Evolutionary conservation across 2,113 vertebrate species (phyloP).

Genomic region (Oriolus oriolus): DNA sequence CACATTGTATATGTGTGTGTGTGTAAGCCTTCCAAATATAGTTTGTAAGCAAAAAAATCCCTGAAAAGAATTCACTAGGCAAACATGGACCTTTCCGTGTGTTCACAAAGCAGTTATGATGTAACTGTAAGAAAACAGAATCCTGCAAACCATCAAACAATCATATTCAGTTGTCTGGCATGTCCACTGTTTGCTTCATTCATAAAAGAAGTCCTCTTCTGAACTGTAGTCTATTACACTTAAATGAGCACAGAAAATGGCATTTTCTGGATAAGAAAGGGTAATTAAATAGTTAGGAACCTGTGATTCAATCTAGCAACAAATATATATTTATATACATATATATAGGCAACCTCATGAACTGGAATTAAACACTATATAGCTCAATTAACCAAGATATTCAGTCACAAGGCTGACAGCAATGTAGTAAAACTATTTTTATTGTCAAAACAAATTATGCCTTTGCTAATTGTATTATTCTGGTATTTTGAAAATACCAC

Average conservation of each 20-base stretch:
- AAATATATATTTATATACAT: not conserved
- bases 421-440: not conserved
- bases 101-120: not conserved
- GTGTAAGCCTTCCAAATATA: not conserved
- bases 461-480: not conserved
- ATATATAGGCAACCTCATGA: not conserved
- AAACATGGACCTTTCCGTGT: not conserved
- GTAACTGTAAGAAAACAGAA: not conserved
- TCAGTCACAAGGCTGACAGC: not conserved
- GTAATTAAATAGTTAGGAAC: not conserved
- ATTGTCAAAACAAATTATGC: not conserved
- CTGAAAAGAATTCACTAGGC: not conserved
- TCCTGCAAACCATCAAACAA: not conserved
- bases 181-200: not conserved
- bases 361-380: not conserved
- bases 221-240: not conserved
- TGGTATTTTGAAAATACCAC: not conserved
- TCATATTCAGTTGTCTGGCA: not conserved
- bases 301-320: not conserved
- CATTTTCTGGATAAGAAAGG: not conserved
- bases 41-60: not conserved
- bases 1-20: accelerated
- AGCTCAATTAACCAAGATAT: not conserved
- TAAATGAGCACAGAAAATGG: not conserved
- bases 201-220: not conserved